phyloP scores from a whole-genome alignment of 92 coral and sea anemone species.

The Epizoanthus illoricatus region DNA sequence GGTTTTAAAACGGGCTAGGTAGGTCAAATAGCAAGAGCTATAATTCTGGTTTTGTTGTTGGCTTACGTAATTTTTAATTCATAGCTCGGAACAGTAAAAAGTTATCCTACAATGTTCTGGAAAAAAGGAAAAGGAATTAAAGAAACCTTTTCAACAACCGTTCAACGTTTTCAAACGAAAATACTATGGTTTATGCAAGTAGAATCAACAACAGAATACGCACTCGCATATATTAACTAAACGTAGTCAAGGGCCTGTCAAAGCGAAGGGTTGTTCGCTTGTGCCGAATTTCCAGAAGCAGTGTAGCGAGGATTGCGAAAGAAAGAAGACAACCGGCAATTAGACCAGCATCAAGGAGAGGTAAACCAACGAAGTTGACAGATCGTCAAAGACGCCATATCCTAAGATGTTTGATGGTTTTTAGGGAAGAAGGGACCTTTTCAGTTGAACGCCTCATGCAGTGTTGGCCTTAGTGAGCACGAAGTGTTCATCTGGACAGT shows the following conservation, averaged over 20 bases:
- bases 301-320: background rate
- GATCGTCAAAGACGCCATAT: constrained; percentile 27
- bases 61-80: no score
- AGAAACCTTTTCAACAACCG: no score
- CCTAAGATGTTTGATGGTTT: constrained; percentile 25
- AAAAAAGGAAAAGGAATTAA: no score
- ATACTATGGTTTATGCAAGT: background rate
- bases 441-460: constrained; percentile 25
- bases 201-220: constrained; percentile 18
- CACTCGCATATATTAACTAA: background rate
- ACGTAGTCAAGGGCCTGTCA: constrained; percentile 13
- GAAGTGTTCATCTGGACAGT: constrained; percentile 40
- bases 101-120: no score
- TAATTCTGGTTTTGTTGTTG: no score
- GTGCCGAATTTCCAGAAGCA: constrained; percentile 7
- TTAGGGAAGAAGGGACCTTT: constrained; percentile 48
- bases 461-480: background rate
- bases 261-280: background rate
- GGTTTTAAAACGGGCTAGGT: no score
- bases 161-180: no score
- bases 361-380: constrained; percentile 29
- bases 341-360: background rate
- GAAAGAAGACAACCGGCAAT: constrained; percentile 1
- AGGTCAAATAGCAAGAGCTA: no score
- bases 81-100: no score